Evolutionary conservation across 2,888 invertebrate genomes (phyloP).

Genomic region (Polymixis flavicincta): DNA sequence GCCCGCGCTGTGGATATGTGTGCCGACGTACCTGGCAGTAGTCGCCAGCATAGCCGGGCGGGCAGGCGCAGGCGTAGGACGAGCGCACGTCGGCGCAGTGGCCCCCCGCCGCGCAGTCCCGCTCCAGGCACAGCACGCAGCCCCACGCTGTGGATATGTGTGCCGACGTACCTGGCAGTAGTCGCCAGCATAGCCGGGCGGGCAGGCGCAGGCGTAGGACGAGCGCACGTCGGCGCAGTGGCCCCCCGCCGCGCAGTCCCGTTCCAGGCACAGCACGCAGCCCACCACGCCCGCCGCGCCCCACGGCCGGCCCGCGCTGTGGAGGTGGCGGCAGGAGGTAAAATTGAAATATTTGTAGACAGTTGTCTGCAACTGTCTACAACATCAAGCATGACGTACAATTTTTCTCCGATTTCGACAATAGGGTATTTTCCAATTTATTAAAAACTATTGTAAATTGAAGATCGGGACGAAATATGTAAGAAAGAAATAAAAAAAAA

Average conservation of each 20-base stretch:
- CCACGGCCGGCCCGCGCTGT: slow-evolving; percentile 77
- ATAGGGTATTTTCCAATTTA: too few species aligned
- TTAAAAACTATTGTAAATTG: too few species aligned
- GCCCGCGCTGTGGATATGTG: too few species aligned
- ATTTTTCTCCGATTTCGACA: too few species aligned
- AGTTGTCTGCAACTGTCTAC: too few species aligned
- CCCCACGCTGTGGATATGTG: slow-evolving; percentile 86
- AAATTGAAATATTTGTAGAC: too few species aligned
- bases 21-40: slow-evolving; percentile 91
- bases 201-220: slow-evolving; percentile 95
- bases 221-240: slow-evolving; percentile 86
- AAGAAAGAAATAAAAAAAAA: too few species aligned
- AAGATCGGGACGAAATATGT: too few species aligned
- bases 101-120: slow-evolving; percentile 93
- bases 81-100: slow-evolving; percentile 86
- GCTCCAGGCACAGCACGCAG: slow-evolving; percentile 95
- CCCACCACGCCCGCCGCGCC: slow-evolving; percentile 89
- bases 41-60: slow-evolving; percentile 94
- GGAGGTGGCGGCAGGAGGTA: too few species aligned
- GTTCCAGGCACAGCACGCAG: slow-evolving; percentile 95
- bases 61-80: slow-evolving; percentile 95
- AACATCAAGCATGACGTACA: too few species aligned
- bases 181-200: slow-evolving; percentile 94
- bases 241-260: slow-evolving; percentile 93
- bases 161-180: slow-evolving; percentile 91